phyloP scores from a whole-genome alignment of 2,113 vertebrate genomes.

The Vidua macroura region DNA sequence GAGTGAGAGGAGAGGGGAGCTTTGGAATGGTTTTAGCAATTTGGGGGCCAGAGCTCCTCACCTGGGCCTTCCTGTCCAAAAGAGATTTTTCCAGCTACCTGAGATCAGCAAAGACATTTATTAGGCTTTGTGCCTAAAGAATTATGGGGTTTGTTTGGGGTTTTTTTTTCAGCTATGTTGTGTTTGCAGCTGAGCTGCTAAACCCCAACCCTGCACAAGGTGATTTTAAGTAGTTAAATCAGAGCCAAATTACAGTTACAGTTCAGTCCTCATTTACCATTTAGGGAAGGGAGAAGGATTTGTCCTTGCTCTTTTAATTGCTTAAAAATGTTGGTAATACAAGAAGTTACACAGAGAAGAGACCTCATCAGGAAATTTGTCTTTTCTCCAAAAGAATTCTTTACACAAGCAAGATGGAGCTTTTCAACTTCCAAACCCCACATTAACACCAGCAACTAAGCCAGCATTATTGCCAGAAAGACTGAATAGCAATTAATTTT shows the following conservation, averaged over 20 bases:
- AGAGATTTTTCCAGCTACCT: not conserved
- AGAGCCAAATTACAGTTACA: not conserved
- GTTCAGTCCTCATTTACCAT: not conserved
- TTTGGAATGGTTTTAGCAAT: not conserved
- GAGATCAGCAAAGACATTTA: not conserved
- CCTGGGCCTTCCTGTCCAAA: not conserved
- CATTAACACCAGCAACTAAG: not conserved
- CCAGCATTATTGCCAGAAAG: not conserved
- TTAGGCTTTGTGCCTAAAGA: not conserved
- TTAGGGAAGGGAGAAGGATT: not conserved
- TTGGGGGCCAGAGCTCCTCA: not conserved
- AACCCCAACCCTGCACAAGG: not conserved
- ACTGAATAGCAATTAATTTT: conserved; percentile 5
- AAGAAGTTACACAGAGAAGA: not conserved
- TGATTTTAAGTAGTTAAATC: not conserved
- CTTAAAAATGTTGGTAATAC: not conserved
- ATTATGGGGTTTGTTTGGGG: not conserved
- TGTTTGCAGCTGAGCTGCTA: not conserved
- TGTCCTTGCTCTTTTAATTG: not conserved
- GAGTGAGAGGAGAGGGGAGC: not conserved
- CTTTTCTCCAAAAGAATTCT: not conserved
- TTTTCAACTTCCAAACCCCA: not conserved
- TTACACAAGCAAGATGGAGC: not conserved
- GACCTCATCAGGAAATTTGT: not conserved
- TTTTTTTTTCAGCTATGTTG: not conserved